A percentile compares a stretch with the other conserved stretches of the same genome.
These are phyloP conservation scores for Zeus faber DNA, from an alignment of 2,113 vertebrate genomes.

Conservation along the genomic window DNA sequence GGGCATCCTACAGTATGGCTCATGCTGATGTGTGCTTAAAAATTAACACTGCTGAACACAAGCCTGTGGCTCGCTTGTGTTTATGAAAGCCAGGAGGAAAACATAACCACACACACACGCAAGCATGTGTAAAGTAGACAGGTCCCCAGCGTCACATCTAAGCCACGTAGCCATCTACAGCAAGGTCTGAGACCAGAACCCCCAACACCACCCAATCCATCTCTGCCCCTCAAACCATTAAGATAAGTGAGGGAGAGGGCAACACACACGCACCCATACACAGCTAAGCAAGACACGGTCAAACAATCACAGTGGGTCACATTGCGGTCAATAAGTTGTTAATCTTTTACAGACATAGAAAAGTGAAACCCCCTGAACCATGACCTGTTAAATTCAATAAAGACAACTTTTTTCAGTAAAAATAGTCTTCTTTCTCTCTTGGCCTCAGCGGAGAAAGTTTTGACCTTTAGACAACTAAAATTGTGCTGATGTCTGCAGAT, in stretches of 20 bases:
- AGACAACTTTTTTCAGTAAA: neutral
- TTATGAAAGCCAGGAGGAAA: slow-evolving; percentile 45
- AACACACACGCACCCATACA: neutral
- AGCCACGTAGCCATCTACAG: slow-evolving; percentile 35
- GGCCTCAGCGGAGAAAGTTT: neutral
- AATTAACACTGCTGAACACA: no score
- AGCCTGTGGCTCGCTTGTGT: slow-evolving; percentile 12
- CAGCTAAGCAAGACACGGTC: neutral
- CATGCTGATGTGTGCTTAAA: no score
- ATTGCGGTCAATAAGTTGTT: slow-evolving; percentile 51
- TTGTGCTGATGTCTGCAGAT: slow-evolving; percentile 2
- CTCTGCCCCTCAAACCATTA: slow-evolving; percentile 1
- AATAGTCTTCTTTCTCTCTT: neutral
- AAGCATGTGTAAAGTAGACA: slow-evolving; percentile 23
- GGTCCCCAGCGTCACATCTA: slow-evolving; percentile 50
- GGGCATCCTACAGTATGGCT: no score
- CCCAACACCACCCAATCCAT: slow-evolving; percentile 11
- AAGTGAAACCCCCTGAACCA: slow-evolving; percentile 48
- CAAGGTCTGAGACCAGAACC: slow-evolving; percentile 41
- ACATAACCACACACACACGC: slow-evolving; percentile 31
- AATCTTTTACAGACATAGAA: slow-evolving; percentile 53
- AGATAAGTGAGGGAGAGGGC: slow-evolving; percentile 9
- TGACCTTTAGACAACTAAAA: neutral
- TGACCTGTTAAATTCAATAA: slow-evolving; percentile 34
- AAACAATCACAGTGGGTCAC: slow-evolving; percentile 32